Conservation (phyloP, 2,113 vertebrate genomes). For the Gobio gobio region DNA sequence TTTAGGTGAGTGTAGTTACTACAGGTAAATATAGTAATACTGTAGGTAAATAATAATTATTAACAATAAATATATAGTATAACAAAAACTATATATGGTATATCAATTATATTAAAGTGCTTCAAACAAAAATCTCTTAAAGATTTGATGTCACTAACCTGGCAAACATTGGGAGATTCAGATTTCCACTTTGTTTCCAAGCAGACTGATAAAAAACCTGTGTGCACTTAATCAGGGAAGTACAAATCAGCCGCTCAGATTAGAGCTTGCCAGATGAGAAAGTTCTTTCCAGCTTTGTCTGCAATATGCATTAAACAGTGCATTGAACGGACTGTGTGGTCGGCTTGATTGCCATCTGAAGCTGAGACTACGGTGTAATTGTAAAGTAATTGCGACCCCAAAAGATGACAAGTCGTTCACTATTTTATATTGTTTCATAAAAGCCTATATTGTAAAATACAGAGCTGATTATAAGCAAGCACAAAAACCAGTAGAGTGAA, state of each 20-base stretch:
- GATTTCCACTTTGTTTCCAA: background rate
- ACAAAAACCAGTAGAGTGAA: background rate
- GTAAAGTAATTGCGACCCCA: background rate
- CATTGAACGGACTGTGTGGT: background rate
- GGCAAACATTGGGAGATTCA: background rate
- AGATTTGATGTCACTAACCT: background rate
- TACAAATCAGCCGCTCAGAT: conserved; percentile 8
- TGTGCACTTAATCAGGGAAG: background rate
- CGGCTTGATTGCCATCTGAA: background rate
- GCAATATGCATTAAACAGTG: background rate
- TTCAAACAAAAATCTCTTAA: background rate
- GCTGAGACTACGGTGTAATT: background rate
- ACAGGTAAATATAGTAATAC: too few species aligned
- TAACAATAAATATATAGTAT: background rate
- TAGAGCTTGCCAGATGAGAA: conserved; percentile 18
- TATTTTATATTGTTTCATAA: background rate
- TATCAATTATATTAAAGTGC: too few species aligned
- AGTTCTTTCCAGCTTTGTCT: conserved; percentile 9
- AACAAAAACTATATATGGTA: background rate
- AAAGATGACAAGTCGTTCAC: background rate
- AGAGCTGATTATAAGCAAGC: too few species aligned
- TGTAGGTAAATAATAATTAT: too few species aligned
- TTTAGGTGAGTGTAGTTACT: too few species aligned
- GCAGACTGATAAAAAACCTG: background rate
- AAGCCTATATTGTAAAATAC: background rate